Base-by-base conservation (phyloP, 2,888 invertebrate genomes). In the Neocrepidodera transversa region DNA sequence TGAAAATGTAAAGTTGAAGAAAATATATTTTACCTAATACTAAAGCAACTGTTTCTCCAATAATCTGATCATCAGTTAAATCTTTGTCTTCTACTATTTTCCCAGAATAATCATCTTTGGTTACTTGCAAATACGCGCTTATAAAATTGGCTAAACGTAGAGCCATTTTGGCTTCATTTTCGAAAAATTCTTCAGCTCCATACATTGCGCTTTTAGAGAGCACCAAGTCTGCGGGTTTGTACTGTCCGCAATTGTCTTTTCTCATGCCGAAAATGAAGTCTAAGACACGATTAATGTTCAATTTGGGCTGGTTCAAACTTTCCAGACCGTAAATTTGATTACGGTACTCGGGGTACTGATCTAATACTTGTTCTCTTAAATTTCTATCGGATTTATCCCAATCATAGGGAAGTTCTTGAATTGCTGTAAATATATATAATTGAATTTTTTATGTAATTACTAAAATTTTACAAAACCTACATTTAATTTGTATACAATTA, bases 121-220 rank as follows among this genome's bases (percentile, higher is more conserved):
- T 92, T 35, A 93, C 85, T 85, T 97, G 97, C 67, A 96, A 81
- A 79, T 96, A 98, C 35, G 93, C 92, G 76, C 95, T 95, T 67
- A 97, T 91, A 78, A 98, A 98, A 79, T 98, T 97, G 0, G 97
- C 93, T 50, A 97, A 82, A 45, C 97, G 86, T n/a, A 96, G 85
- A 2, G 97, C 98, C 90, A 95, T 95, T 78, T 95, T 91, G 0
- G 97, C 97, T 82, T 98, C 95, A 74, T 95, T 95, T 75, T 92
- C 90, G 74, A 95, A 94, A 78, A 93, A 95, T 62, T 91, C 89
- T 69, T 93, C 88, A 0, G 92, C 91, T 0, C 95, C 96, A 74
- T 82, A 94, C 30, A 89, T 89, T 43, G 94, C 87, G 77, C 97
- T 96, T 0, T 97, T 97, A 49, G 91, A 91, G 32, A 97, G 80